Evolutionary conservation across 2,888 invertebrate species (phyloP).

Genomic region (Aspidiotus destructor): DNA sequence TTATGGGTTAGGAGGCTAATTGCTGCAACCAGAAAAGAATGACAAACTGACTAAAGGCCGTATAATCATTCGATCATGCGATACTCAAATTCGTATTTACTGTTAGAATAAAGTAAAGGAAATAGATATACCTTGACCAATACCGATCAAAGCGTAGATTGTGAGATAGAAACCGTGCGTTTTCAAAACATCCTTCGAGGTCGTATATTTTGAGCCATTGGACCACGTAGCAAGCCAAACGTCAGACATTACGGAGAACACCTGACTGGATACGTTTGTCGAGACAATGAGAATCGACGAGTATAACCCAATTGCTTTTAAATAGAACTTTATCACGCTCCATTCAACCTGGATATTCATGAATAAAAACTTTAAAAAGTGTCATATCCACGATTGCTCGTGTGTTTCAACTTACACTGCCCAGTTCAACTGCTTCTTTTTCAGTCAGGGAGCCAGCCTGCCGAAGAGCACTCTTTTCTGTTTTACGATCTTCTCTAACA

Average conservation of each 20-base stretch:
- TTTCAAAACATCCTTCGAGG: too few relatives aligned
- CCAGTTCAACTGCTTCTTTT: slow-evolving; percentile 81
- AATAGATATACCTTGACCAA: too few relatives aligned
- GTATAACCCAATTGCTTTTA: slow-evolving; percentile 70
- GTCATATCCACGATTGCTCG: too few relatives aligned
- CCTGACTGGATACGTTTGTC: slow-evolving; percentile 71
- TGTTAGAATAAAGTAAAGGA: too few relatives aligned
- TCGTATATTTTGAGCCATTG: slow-evolving; percentile 46
- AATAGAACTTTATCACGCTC: slow-evolving; percentile 78
- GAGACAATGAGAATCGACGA: slow-evolving; percentile 62
- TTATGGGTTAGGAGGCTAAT: too few relatives aligned
- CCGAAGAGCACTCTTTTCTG: slow-evolving; percentile 14
- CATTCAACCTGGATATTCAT: slow-evolving; percentile 60
- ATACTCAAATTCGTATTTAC: too few relatives aligned
- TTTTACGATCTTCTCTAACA: slow-evolving; percentile 54
- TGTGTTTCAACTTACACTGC: slow-evolving; percentile 51
- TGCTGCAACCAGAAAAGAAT: too few relatives aligned
- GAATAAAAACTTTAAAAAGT: not conserved
- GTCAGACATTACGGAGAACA: slow-evolving; percentile 77
- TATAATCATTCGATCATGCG: too few relatives aligned
- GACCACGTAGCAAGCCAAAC: slow-evolving; percentile 78
- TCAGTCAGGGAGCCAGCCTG: slow-evolving; percentile 56
- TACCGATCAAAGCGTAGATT: too few relatives aligned
- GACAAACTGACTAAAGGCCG: too few relatives aligned
- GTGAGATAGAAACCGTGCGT: too few relatives aligned